Evolutionary conservation across 2,888 invertebrate species (phyloP).

Genomic region (Cosmopolites sordidus): DNA sequence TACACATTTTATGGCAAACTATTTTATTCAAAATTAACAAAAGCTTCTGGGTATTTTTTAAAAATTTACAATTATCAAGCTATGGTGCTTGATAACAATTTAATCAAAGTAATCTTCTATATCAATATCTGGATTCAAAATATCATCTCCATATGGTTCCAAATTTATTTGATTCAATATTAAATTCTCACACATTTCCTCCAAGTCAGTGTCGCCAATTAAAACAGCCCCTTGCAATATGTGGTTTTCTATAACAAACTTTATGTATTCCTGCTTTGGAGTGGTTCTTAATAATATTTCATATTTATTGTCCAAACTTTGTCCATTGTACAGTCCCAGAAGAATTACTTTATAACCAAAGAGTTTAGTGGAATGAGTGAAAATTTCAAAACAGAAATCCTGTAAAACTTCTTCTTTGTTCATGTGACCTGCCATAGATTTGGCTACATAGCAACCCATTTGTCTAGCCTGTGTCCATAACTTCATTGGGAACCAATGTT

Average conservation of each 20-base stretch:
- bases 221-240: constrained; percentile 88
- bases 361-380: constrained; percentile 92
- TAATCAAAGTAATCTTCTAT: constrained; percentile 99
- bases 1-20: too few relatives aligned
- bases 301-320: constrained; percentile 73
- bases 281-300: constrained; percentile 84
- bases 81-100: too few relatives aligned
- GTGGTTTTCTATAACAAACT: constrained; percentile 80
- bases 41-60: too few relatives aligned
- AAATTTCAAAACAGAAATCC: constrained; percentile 97
- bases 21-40: too few relatives aligned
- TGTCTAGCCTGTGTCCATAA: constrained; percentile 98
- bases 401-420: constrained; percentile 64
- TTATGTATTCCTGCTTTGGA: constrained; percentile 75
- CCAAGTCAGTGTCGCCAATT: constrained; percentile 94
- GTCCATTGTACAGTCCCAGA: constrained; percentile 89
- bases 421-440: constrained; percentile 71
- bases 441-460: constrained; percentile 93
- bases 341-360: constrained; percentile 92
- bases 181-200: constrained; percentile 97
- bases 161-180: constrained; percentile 93
- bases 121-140: constrained; percentile 92
- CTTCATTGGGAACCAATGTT: constrained; percentile 91
- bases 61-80: too few relatives aligned
- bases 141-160: constrained; percentile 80